These are phyloP conservation scores for Trissonchulus sp. DNA, from an alignment of 2,888 invertebrate species.

Conservation along the genomic window DNA sequence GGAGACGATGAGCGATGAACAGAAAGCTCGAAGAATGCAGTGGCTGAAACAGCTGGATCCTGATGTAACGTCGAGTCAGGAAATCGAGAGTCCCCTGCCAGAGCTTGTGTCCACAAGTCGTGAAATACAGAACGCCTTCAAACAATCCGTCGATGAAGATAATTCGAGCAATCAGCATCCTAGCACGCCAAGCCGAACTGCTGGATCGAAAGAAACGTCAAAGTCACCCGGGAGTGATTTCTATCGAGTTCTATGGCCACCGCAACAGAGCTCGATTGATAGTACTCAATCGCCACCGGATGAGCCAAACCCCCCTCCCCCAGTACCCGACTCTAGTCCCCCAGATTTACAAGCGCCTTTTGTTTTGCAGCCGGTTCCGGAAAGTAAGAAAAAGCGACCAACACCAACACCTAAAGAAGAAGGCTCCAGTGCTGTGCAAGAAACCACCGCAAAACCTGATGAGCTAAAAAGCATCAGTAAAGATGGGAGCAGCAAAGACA, in stretches of 20 bases:
- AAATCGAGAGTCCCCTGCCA: slow-evolving; percentile 29
- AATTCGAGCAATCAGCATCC: slow-evolving; percentile 43
- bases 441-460: no score
- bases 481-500: no score
- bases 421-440: not conserved
- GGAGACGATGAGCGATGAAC: not conserved
- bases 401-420: no score
- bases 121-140: slow-evolving; percentile 34
- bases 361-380: not conserved
- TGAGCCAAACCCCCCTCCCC: not conserved
- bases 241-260: slow-evolving; percentile 9
- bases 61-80: slow-evolving; percentile 34
- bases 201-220: not conserved
- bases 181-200: not conserved
- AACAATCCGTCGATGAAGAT: slow-evolving; percentile 43
- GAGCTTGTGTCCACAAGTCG: not conserved
- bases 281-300: not conserved
- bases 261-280: not conserved
- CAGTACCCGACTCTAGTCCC: not conserved
- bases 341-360: not conserved
- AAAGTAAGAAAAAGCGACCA: not conserved
- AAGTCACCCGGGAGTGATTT: not conserved
- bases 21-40: not conserved
- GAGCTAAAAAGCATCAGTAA: not conserved
- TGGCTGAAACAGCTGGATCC: slow-evolving; percentile 40